Evolutionary conservation across 2,113 vertebrate genomes (phyloP).

Genomic region (Onychostruthus taczanowskii): DNA sequence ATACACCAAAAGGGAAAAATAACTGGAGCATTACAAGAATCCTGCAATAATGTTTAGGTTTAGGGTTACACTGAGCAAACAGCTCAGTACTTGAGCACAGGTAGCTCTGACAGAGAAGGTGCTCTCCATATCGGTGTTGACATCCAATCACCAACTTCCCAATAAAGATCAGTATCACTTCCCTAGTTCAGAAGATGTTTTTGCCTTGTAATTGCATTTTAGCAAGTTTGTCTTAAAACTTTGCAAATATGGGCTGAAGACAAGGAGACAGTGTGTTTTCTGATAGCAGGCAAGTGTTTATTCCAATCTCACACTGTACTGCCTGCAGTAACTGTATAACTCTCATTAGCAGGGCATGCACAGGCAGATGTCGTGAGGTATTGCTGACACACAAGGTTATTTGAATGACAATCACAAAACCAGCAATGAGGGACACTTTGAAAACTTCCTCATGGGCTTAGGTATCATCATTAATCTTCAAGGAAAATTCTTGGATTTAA

Average conservation of each 20-base stretch:
- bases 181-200: not conserved
- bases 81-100: not conserved
- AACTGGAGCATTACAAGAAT: not conserved
- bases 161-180: not conserved
- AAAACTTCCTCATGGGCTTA: not conserved
- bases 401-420: not conserved
- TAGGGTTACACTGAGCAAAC: not conserved
- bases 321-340: not conserved
- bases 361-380: not conserved
- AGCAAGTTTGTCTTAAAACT: not conserved
- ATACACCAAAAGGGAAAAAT: not conserved
- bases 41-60: not conserved
- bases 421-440: not conserved
- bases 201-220: not conserved
- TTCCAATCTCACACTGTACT: not conserved
- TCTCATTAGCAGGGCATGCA: not conserved
- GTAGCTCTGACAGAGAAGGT: not conserved
- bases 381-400: not conserved
- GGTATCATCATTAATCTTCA: not conserved
- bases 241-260: not conserved
- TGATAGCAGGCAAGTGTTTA: not conserved
- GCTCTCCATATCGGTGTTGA: accelerated
- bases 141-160: not conserved
- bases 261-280: not conserved
- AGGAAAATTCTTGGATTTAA: not conserved